Evolutionary conservation across 2,113 vertebrate species (phyloP).

Genomic region (rat (Rattus norvegicus)): GRCr8 NC_086019.1:164471501-164472000

Average conservation of each 20-base stretch:
- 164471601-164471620: conserved; percentile 70
- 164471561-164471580: conserved; percentile 78
- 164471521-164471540: conserved; percentile 44
- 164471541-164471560: conserved; percentile 40
- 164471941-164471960: conserved; percentile 60
- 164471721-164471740: conserved; percentile 69
- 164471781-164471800: conserved; percentile 65
- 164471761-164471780: conserved; percentile 56
- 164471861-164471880: conserved; percentile 81
- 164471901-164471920: conserved; percentile 62
- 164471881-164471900: conserved; percentile 79
- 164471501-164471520: conserved; percentile 53
- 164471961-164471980: conserved; percentile 66
- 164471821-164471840: conserved; percentile 81
- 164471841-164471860: conserved; percentile 82
- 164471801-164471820: conserved; percentile 66
- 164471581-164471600: conserved; percentile 78
- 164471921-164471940: conserved; percentile 75
- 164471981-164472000: conserved; percentile 48
- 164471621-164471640: conserved; percentile 74
- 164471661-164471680: neutral
- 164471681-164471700: conserved; percentile 73
- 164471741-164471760: conserved; percentile 77
- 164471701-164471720: conserved; percentile 70
- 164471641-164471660: conserved; percentile 78